Conservation (phyloP, 2,888 invertebrate genomes). For the Xylocampa areola region DNA sequence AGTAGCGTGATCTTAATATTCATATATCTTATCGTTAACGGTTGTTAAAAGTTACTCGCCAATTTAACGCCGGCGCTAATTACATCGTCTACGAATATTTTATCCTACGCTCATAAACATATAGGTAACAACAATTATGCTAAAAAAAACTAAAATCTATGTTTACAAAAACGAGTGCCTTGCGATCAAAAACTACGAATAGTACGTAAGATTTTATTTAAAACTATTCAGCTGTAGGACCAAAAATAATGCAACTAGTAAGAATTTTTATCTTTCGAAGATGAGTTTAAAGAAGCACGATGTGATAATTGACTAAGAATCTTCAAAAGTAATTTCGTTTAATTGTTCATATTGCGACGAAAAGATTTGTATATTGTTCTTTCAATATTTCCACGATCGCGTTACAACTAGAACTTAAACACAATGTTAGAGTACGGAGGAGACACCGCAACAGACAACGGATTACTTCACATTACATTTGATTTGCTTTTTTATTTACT, state of each 20-base stretch:
- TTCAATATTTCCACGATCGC: not conserved
- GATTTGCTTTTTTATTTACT: slow-evolving; percentile 78
- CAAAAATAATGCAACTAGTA: no score
- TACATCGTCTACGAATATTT: not conserved
- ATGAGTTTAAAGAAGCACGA: slow-evolving; percentile 18
- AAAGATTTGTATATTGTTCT: not conserved
- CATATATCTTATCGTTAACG: not conserved
- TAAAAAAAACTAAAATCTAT: no score
- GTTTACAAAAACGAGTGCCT: not conserved
- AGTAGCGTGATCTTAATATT: no score
- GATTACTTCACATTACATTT: slow-evolving; percentile 76
- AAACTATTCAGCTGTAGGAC: no score
- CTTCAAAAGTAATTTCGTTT: not conserved
- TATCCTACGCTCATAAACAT: not conserved
- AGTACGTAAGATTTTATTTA: slow-evolving; percentile 3
- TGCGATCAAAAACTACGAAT: not conserved
- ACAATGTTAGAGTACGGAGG: slow-evolving; percentile 6
- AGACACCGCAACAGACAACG: slow-evolving; percentile 34
- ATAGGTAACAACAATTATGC: no score
- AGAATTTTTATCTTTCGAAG: not conserved
- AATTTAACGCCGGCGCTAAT: not conserved
- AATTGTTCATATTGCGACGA: not conserved
- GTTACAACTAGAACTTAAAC: not conserved
- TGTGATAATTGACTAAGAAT: not conserved
- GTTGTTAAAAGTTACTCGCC: not conserved